A percentile compares a stretch with the other conserved stretches of the same genome.
Conservation (phyloP, 2,113 vertebrate genomes). For the Hiodon alosoides region DNA sequence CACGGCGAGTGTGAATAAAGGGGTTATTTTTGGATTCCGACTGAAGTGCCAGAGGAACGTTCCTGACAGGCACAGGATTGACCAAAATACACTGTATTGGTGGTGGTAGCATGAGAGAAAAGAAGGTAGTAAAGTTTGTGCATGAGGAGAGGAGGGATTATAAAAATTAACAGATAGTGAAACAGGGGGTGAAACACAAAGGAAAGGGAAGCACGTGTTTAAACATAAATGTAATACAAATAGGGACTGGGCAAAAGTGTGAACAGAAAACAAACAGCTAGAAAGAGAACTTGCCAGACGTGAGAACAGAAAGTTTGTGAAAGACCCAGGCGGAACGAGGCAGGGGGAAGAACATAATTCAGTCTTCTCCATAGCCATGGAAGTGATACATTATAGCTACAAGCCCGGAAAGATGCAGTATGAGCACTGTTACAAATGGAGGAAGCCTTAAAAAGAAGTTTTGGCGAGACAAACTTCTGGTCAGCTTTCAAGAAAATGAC, state of each 20-base stretch:
- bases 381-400: background rate
- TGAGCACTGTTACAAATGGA: background rate
- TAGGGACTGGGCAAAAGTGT: background rate
- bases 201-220: background rate
- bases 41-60: constrained; percentile 61
- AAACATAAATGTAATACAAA: constrained; percentile 3
- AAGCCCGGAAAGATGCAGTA: background rate
- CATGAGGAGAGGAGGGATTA: too few relatives aligned
- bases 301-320: background rate
- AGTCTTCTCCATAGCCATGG: background rate
- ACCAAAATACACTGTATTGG: constrained; percentile 52
- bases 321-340: background rate
- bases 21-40: constrained; percentile 72
- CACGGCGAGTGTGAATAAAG: constrained; percentile 70
- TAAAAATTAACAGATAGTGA: constrained; percentile 36
- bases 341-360: background rate
- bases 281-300: background rate
- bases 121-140: constrained; percentile 9
- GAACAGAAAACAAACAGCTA: background rate
- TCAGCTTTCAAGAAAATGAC: background rate
- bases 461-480: background rate
- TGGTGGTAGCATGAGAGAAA: constrained; percentile 29
- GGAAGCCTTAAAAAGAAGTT: background rate
- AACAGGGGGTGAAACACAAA: constrained; percentile 3
- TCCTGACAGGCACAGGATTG: constrained; percentile 56